Conservation (phyloP, 1,140 invertebrate species). For the Condylostylus longicornis region DNA sequence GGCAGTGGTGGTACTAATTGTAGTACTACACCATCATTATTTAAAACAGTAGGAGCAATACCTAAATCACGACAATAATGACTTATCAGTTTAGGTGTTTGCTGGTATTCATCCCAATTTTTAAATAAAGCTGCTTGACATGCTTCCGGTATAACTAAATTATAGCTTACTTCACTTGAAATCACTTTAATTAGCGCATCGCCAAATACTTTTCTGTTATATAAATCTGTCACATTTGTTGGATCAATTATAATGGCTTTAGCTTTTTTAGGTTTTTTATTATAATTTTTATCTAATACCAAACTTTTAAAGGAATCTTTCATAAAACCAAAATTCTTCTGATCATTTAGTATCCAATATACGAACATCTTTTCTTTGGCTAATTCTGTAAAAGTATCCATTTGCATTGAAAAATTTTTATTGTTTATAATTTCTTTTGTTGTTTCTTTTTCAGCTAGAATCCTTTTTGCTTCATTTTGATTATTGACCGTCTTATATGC, state of each 20-base stretch:
- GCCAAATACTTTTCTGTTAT: constrained; percentile 15
- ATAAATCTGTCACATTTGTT: constrained; percentile 15
- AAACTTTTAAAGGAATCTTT: constrained; percentile 19
- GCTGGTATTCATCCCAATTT: constrained; percentile 21
- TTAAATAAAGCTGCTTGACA: constrained; percentile 22
- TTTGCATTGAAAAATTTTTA: constrained; percentile 10
- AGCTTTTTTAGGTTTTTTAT: constrained; percentile 11
- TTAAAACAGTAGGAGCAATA: constrained; percentile 21
- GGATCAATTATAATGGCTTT: constrained; percentile 22
- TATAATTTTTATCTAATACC: constrained; percentile 17
- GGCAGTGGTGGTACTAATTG: constrained; percentile 24
- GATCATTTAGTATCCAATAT: constrained; percentile 25
- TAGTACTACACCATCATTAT: constrained; percentile 22
- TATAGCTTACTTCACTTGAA: constrained; percentile 20
- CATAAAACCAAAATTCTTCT: constrained; percentile 19
- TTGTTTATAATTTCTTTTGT: constrained; percentile 18
- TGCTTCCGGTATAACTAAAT: constrained; percentile 27
- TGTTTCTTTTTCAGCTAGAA: constrained; percentile 19
- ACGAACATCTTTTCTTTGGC: constrained; percentile 29
- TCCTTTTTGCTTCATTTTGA: constrained; percentile 20
- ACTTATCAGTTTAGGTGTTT: constrained; percentile 19
- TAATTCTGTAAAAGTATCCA: constrained; percentile 23
- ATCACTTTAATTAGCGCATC: constrained; percentile 18
- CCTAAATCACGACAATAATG: constrained; percentile 23
- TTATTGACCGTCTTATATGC: constrained; percentile 16